Conservation (phyloP, 1,140 invertebrate species). For the Acyrthosiphon pisum region DNA sequence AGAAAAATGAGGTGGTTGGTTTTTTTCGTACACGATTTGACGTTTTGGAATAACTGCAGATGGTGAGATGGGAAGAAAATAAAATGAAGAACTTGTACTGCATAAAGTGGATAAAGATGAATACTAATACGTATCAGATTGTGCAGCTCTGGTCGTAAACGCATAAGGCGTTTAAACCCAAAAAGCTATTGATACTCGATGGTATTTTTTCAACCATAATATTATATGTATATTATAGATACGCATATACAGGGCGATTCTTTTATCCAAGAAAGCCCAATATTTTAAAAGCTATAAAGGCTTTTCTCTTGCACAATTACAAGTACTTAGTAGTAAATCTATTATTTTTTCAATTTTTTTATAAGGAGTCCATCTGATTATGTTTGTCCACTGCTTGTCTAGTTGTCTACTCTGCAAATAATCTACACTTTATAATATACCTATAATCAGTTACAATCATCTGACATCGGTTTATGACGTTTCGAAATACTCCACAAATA, state of each 20-base stretch:
- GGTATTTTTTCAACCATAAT: background rate
- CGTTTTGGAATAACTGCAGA: background rate
- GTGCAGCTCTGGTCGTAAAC: background rate
- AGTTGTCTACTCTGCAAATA: no score
- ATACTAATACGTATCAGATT: background rate
- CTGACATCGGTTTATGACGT: background rate
- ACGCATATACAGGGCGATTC: background rate
- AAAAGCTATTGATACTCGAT: background rate
- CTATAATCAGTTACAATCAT: no score
- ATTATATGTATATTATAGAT: background rate
- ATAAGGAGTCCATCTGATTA: no score
- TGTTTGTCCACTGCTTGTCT: no score
- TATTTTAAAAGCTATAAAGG: background rate
- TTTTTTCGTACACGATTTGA: background rate
- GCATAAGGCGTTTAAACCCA: background rate
- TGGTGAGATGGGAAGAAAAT: background rate
- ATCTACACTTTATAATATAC: no score
- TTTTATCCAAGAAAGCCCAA: background rate
- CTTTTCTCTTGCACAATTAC: background rate
- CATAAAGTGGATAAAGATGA: background rate
- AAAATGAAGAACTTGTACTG: background rate
- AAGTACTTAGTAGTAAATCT: background rate
- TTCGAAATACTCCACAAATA: background rate
- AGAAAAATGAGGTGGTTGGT: background rate
- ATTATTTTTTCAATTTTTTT: no score